Percentiles rank a stretch among this genome's conserved stretches.
Evolutionary conservation across 2,888 invertebrate genomes (phyloP).

Genomic region (Zhuqinia jingwanae): DNA sequence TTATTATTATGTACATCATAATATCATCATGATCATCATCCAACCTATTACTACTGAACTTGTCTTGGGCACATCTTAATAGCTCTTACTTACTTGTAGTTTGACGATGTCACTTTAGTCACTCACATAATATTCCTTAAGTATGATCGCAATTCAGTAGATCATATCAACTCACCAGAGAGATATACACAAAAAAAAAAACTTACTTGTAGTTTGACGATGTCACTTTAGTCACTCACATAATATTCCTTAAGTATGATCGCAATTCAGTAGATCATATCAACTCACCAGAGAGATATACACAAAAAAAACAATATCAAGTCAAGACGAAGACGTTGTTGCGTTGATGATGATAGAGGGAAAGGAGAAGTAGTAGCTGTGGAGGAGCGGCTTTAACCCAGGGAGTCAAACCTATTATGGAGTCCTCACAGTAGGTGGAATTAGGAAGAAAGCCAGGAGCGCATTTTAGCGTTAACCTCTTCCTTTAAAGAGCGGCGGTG

Average conservation of each 20-base stretch:
- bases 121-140: constrained; percentile 14
- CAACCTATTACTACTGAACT: too few species aligned
- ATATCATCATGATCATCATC: neutral
- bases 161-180: constrained; percentile 46
- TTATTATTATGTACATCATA: constrained; percentile 26
- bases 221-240: constrained; percentile 8
- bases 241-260: constrained; percentile 38
- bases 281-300: constrained; percentile 2
- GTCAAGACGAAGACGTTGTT: constrained; percentile 38
- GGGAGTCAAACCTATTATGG: constrained; percentile 38
- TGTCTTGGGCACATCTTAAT: too few species aligned
- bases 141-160: constrained; percentile 57
- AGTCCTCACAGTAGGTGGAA: constrained; percentile 44
- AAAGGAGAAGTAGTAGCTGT: constrained; percentile 33
- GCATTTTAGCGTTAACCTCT: constrained; percentile 1
- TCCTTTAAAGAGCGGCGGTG: neutral
- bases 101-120: constrained; percentile 1
- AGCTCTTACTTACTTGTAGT: too few species aligned
- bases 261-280: constrained; percentile 60
- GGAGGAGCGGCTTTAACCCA: constrained; percentile 48
- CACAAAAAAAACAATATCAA: neutral
- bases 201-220: neutral
- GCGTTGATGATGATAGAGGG: too few species aligned
- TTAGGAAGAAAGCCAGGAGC: constrained; percentile 51
- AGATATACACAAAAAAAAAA: neutral